A percentile compares a stretch with the other conserved stretches of the same genome.
phyloP scores from a whole-genome alignment of 2,797 vertebrate genomes.

The Antennarius maculatus region DNA sequence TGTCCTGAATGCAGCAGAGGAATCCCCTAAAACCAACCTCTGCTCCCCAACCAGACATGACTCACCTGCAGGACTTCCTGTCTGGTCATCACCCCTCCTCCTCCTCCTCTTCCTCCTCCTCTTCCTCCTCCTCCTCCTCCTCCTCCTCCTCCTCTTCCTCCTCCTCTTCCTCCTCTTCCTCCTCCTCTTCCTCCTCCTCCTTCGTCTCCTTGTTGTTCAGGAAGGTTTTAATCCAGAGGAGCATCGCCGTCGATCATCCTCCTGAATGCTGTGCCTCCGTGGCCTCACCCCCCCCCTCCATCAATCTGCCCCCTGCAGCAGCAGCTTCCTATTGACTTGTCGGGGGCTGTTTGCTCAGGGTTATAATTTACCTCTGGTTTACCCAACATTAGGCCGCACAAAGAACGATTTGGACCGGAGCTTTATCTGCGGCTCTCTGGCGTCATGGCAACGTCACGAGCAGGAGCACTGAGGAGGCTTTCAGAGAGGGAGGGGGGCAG shows the following conservation, averaged over 20 bases:
- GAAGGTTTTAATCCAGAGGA: constrained; percentile 80
- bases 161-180: neutral
- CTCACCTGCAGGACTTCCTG: no score
- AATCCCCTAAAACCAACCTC: no score
- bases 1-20: no score
- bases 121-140: neutral
- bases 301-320: constrained; percentile 80
- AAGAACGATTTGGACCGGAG: constrained; percentile 59
- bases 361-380: constrained; percentile 83
- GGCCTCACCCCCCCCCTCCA: constrained; percentile 75
- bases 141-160: neutral
- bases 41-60: no score
- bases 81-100: no score
- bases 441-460: constrained; percentile 69
- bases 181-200: neutral
- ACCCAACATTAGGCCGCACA: constrained; percentile 77
- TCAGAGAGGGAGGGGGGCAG: neutral
- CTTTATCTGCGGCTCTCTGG: constrained; percentile 57
- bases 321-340: constrained; percentile 78
- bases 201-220: constrained; percentile 61
- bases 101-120: neutral
- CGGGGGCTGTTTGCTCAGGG: constrained; percentile 78
- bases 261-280: constrained; percentile 69
- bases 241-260: constrained; percentile 66
- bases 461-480: constrained; percentile 25